Base-by-base conservation (phyloP, 2,888 invertebrate genomes). In the Nomada fucata region DNA sequence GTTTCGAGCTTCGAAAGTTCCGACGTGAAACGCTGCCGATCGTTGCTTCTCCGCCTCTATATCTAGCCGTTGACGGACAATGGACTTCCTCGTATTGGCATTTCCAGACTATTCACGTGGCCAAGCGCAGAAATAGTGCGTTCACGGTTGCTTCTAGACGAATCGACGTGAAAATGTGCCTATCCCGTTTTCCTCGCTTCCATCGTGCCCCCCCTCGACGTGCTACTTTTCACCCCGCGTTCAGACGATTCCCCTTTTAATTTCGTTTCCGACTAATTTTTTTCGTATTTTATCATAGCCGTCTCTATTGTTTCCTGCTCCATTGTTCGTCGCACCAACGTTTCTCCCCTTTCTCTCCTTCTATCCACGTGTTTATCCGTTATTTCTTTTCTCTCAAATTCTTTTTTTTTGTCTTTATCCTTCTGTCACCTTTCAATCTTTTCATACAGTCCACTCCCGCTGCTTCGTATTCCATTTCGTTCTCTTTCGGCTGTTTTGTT, bases 71-170 rank as follows among this genome's bases (percentile, higher is more conserved):
- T 74, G 69, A 63, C 68, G 81, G 73, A 88, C 88, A 87, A 87
- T 89, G 79, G 79, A 60, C 76, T 85, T 87, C 76, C 86, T 82
- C 80, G 76, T 85, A 88, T 89, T 81, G 85, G 76, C 80, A 75
- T 76, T 69, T 85, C 76, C 72, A 70, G 72, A 59, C 74, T 69
- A 78, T 74, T 79, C 80, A 61, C 61, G 50, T 53, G 80, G 60
- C 60, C 61, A 63, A 23, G 52, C 63, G 55, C 70, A 74, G 64
- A n/a, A 61, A 80, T 82, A 79, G 70, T 50, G n/a, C 57, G 50
- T 52, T 52, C 61, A 52, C 36, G 77, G 50, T 44, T 67, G 61
- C 67, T 72, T 55, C 65, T 65, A 61, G 42, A 65, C 79, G 68
- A 79, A 23, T 29, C 73, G 73, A 73, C 53, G 55, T 50, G 69